Conservation (phyloP, 2,797 vertebrate genomes). For the Fratercula arctica region DNA sequence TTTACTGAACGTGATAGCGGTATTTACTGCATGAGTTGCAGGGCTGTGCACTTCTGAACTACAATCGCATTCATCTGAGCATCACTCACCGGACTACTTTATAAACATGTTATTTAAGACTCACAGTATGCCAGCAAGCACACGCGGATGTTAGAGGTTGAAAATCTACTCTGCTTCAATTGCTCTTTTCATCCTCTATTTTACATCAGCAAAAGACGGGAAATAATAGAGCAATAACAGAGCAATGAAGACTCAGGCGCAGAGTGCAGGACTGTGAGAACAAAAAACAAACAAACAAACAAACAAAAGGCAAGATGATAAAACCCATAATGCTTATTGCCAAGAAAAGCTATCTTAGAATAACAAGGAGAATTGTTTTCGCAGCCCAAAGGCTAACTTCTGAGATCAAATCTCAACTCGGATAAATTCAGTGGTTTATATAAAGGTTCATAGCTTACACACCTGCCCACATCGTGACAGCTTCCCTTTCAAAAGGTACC, state of each 20-base stretch:
- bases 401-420: slow-evolving; percentile 10
- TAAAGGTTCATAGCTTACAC: not conserved
- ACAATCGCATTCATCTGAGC: not conserved
- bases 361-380: slow-evolving; percentile 11
- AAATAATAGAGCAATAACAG: not conserved
- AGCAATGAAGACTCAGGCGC: not conserved
- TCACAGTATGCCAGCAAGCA: not conserved
- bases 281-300: not conserved
- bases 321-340: not conserved
- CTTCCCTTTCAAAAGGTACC: not conserved
- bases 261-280: not conserved
- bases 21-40: slow-evolving; percentile 4
- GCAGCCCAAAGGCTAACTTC: not conserved
- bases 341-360: slow-evolving; percentile 10
- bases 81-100: not conserved
- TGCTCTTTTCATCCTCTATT: not conserved
- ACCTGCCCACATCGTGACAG: not conserved
- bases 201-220: not conserved
- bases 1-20: not conserved
- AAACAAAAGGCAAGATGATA: not conserved
- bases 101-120: slow-evolving; percentile 23
- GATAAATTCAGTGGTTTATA: not conserved
- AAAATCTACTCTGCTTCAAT: slow-evolving; percentile 6
- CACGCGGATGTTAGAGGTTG: not conserved
- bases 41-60: not conserved